A percentile compares a stretch with the other conserved stretches of the same genome.
Evolutionary conservation across 2,888 invertebrate species (phyloP).

Genomic region (Eretmocerus hayati): DNA sequence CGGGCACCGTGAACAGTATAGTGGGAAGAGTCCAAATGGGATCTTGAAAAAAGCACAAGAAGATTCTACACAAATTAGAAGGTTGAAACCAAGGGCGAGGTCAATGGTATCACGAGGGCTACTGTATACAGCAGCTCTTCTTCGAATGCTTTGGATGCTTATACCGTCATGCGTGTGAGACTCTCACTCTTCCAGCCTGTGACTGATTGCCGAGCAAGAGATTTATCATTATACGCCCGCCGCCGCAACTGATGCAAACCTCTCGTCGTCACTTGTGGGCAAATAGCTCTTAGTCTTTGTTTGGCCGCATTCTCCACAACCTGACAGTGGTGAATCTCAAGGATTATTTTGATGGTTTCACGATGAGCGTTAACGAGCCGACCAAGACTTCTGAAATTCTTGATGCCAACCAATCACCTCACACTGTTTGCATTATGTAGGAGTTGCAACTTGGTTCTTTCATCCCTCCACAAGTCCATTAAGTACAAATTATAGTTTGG

Average conservation of each 20-base stretch:
- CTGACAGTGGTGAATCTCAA: too few relatives aligned
- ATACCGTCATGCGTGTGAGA: conserved; percentile 16
- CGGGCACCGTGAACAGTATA: not conserved
- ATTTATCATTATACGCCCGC: conserved; percentile 14
- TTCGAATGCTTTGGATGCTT: conserved; percentile 10
- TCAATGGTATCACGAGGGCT: conserved; percentile 43
- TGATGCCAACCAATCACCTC: conserved; percentile 16
- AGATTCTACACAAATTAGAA: conserved; percentile 15
- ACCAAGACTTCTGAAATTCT: conserved; percentile 9
- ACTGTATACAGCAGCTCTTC: conserved; percentile 37
- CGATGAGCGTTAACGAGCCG: not conserved
- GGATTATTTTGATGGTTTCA: not conserved
- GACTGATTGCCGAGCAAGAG: conserved; percentile 16
- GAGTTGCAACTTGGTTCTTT: too few relatives aligned
- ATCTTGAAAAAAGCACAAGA: conserved; percentile 2
- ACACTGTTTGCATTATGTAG: too few relatives aligned
- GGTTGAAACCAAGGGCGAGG: conserved; percentile 42
- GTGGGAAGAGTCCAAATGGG: not conserved
- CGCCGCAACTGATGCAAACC: too few relatives aligned
- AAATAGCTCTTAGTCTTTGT: conserved; percentile 2
- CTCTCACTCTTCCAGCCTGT: not conserved
- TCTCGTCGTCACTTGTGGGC: too few relatives aligned
- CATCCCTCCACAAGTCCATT: too few relatives aligned
- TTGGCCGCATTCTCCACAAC: too few relatives aligned
- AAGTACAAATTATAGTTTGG: too few relatives aligned